Evolutionary conservation across 2,113 vertebrate genomes (phyloP).

Genomic region (Lampris incognitus): DNA sequence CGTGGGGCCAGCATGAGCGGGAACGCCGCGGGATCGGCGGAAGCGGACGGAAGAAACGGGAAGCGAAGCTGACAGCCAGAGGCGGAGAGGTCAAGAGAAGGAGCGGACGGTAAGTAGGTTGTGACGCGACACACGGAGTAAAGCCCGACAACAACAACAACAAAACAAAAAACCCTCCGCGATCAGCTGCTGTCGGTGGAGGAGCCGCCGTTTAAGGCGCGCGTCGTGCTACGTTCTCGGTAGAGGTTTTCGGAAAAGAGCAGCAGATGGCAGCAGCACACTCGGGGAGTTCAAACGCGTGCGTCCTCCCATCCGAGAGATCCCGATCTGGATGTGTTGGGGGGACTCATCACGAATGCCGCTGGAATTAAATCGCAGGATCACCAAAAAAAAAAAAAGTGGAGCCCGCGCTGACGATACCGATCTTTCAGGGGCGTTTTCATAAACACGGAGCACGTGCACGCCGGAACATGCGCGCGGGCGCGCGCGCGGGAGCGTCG

Average conservation of each 20-base stretch:
- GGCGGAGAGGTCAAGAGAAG: too few species aligned
- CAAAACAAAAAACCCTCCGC: too few species aligned
- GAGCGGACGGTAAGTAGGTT: too few species aligned
- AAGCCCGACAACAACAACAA: too few species aligned
- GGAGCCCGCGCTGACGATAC: constrained; percentile 46
- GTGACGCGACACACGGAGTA: too few species aligned
- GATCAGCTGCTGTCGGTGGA: too few species aligned
- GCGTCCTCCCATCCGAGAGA: background rate
- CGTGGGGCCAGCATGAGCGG: too few species aligned
- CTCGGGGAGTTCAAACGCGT: constrained; percentile 36
- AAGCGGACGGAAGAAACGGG: too few species aligned
- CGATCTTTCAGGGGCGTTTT: constrained; percentile 59
- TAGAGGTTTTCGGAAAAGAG: constrained; percentile 35
- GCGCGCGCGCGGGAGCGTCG: constrained; percentile 14
- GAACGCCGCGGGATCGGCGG: too few species aligned
- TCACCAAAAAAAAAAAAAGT: constrained; percentile 22
- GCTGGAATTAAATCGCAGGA: constrained; percentile 26
- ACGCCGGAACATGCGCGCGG: constrained; percentile 1
- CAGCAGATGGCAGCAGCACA: constrained; percentile 82
- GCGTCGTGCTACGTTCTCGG: too few species aligned
- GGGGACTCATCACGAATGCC: constrained; percentile 21
- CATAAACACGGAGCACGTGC: constrained; percentile 1
- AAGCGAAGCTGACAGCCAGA: too few species aligned
- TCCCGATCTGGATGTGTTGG: constrained; percentile 8
- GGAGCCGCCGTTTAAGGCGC: too few species aligned